Base-by-base conservation (phyloP, 2,113 vertebrate genomes). In the Colinus virginianus region DNA sequence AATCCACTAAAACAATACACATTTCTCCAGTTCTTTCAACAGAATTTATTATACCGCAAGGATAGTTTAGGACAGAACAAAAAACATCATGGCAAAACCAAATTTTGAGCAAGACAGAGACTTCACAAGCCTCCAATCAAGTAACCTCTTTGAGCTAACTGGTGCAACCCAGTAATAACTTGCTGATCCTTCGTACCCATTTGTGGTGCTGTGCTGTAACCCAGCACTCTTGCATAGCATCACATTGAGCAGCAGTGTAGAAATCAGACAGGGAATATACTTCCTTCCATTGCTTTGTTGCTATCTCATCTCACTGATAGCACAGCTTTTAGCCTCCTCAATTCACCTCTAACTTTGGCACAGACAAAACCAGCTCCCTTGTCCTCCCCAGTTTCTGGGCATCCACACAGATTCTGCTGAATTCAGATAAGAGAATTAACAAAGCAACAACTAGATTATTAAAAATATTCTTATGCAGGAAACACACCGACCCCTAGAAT, bases 91-190 rank as follows among this genome's bases (percentile, higher is more conserved):
- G 2, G 30, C 12, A 74, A 88, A 87, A 30, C 21, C 46, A 25
- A 78, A 17, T n/a, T 66, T 22, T 15, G 17, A 79, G 23, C n/a
- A 17, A 6, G 11, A 30, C 23, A 36, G 56, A 76, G 70, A 32
- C 64, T 46, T 85, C 2, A 26, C 8, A 46, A 92, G 70, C 43
- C 48, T 58, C 59, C 56, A 12, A 36, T 11, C 55, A 16, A 58
- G 58, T 11, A 18, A 67, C 1, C 36, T 49, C 32, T 25, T 22
- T 80, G 71, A 70, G 85, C 36, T 23, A 51, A 25, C 4, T 2
- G 13, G 56, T 4, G 21, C 15, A n/a, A 9, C 20, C 9, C 22
- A 5, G 11, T 6, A 14, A 26, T 0, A 13, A 38, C 0, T 3
- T 11, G 13, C 63, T 3, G 1, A 13, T 12, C 48, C 34, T 22